Evolutionary conservation across 30 jellyfish, hydroid and myxozoan species (phyloP).

Genomic region (Mastigias papua): DNA sequence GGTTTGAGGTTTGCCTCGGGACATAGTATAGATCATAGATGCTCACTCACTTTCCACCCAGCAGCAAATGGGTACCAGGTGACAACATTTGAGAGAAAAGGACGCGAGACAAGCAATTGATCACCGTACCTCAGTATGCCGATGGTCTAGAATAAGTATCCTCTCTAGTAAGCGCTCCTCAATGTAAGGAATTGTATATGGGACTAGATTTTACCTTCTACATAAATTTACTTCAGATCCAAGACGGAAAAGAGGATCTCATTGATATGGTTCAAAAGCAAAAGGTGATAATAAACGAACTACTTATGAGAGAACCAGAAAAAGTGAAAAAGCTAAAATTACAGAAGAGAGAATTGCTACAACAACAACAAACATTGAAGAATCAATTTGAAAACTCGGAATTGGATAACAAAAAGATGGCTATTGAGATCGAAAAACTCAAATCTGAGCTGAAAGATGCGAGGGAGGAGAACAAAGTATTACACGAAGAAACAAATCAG

Average conservation of each 20-base stretch:
- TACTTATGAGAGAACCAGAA: background rate
- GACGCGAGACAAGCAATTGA: too few species aligned
- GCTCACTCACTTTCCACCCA: too few species aligned
- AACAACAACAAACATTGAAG: background rate
- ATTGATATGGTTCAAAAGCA: background rate
- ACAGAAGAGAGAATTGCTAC: background rate
- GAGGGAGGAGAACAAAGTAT: background rate
- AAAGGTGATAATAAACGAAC: background rate
- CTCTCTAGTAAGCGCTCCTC: too few species aligned
- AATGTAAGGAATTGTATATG: too few species aligned
- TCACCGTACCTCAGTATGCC: too few species aligned
- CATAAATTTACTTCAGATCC: background rate
- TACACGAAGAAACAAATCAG: background rate
- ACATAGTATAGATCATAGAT: too few species aligned
- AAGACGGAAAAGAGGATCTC: background rate
- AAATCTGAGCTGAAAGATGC: background rate
- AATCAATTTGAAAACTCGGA: background rate
- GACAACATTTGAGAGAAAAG: too few species aligned
- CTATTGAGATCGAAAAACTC: background rate
- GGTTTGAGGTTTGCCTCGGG: too few species aligned
- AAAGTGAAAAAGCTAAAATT: constrained; percentile 7
- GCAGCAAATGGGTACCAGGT: too few species aligned
- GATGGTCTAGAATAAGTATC: too few species aligned
- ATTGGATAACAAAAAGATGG: background rate
- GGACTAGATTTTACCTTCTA: too few species aligned